Evolutionary conservation across 2,113 vertebrate genomes (phyloP).

Genomic region (Larimichthys polyactis): DNA sequence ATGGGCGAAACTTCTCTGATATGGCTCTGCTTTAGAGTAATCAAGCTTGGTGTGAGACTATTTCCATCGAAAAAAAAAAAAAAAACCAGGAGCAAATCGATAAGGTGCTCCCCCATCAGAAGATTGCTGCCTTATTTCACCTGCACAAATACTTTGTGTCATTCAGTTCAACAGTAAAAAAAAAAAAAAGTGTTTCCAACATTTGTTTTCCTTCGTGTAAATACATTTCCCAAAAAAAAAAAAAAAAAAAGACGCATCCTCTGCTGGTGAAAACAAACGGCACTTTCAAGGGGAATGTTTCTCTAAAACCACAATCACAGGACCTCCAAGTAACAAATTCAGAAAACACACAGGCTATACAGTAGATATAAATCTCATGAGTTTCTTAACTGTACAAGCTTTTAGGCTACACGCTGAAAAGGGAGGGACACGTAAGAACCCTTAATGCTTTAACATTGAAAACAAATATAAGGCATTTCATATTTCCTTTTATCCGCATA

Average conservation of each 20-base stretch:
- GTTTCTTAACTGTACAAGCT: constrained; percentile 79
- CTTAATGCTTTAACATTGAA: constrained; percentile 79
- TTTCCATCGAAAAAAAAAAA: constrained; percentile 52
- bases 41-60: constrained; percentile 65
- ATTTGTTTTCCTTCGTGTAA: constrained; percentile 66
- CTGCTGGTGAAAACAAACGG: constrained; percentile 84
- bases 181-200: constrained; percentile 42
- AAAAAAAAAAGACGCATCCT: constrained; percentile 60
- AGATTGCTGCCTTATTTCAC: constrained; percentile 74
- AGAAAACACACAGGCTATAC: constrained; percentile 76
- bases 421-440: constrained; percentile 70
- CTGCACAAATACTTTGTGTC: constrained; percentile 68
- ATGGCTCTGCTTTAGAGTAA: constrained; percentile 79
- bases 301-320: constrained; percentile 79
- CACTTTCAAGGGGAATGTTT: constrained; percentile 83
- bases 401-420: constrained; percentile 80
- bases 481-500: constrained; percentile 78
- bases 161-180: constrained; percentile 59
- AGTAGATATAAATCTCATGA: constrained; percentile 80
- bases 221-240: constrained; percentile 23
- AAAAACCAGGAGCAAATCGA: constrained; percentile 46
- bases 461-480: constrained; percentile 84
- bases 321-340: constrained; percentile 76
- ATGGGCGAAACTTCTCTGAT: constrained; percentile 71
- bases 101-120: constrained; percentile 72